These are phyloP conservation scores for Cirrhinus molitorella DNA, from an alignment of 2,797 vertebrate species.

Conservation along the genomic window DNA sequence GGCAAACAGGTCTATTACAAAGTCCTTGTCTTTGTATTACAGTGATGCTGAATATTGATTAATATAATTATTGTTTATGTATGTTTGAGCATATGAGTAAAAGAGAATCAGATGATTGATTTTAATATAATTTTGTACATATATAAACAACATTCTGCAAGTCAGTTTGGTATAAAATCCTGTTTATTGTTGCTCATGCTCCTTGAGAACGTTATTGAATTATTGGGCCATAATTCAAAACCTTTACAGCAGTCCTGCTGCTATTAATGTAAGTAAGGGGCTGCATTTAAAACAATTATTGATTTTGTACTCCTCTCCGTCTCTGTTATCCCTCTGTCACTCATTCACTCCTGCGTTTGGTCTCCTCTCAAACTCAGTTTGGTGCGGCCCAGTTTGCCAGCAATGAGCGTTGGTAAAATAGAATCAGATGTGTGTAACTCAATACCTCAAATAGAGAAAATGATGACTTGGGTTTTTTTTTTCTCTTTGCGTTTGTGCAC, in stretches of 20 bases:
- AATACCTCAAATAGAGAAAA: slow-evolving; percentile 92
- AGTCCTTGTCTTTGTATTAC: background rate
- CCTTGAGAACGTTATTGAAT: slow-evolving; percentile 66
- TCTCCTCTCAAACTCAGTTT: slow-evolving; percentile 74
- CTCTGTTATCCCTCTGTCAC: slow-evolving; percentile 50
- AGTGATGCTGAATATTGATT: background rate
- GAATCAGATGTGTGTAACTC: slow-evolving; percentile 98
- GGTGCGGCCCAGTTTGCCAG: slow-evolving; percentile 84
- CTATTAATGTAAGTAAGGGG: slow-evolving; percentile 79
- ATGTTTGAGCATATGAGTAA: background rate
- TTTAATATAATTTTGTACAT: background rate
- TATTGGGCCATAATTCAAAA: slow-evolving; percentile 74
- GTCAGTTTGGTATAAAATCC: slow-evolving; percentile 3
- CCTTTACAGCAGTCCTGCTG: slow-evolving; percentile 71
- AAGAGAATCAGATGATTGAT: background rate
- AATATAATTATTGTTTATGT: slow-evolving; percentile 31
- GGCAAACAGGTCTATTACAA: background rate
- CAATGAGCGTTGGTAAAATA: slow-evolving; percentile 89
- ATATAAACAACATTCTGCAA: background rate
- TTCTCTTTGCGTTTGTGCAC: slow-evolving; percentile 49
- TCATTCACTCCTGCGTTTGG: slow-evolving; percentile 45
- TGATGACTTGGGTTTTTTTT: slow-evolving; percentile 84
- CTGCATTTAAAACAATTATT: slow-evolving; percentile 88
- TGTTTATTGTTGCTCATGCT: background rate
- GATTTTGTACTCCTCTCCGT: slow-evolving; percentile 74